Evolutionary conservation across 1,140 invertebrate species (phyloP).

Genomic region (Chrysoperla carnea): DNA sequence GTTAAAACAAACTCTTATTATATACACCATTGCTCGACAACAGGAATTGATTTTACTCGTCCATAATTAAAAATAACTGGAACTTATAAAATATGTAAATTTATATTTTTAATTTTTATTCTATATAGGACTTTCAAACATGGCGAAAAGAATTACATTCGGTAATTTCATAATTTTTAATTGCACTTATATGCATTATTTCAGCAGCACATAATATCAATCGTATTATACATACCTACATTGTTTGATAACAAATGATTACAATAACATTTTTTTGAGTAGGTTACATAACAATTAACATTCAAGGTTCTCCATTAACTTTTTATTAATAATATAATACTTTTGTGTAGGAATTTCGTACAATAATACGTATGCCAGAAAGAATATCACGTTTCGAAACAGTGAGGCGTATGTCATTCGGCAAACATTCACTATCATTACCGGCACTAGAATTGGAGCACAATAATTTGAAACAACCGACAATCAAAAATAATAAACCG

Average conservation of each 20-base stretch:
- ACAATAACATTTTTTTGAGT: slow-evolving; percentile 5
- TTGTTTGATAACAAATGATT: neutral
- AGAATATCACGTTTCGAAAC: slow-evolving; percentile 24
- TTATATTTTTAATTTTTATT: neutral
- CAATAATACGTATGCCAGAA: slow-evolving; percentile 31
- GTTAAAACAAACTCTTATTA: too few relatives aligned
- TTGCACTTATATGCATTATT: neutral
- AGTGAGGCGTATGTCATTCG: slow-evolving; percentile 25
- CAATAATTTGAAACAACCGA: slow-evolving; percentile 16
- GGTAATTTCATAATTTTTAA: slow-evolving; percentile 15
- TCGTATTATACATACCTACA: too few relatives aligned
- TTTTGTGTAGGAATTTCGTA: slow-evolving; percentile 34
- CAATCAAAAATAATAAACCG: slow-evolving; percentile 8
- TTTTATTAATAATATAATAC: neutral
- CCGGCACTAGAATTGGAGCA: slow-evolving; percentile 24
- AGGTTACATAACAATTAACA: too few relatives aligned
- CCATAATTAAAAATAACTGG: too few relatives aligned
- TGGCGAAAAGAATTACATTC: slow-evolving; percentile 23
- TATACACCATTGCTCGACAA: too few relatives aligned
- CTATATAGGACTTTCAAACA: slow-evolving; percentile 32
- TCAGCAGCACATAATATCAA: too few relatives aligned
- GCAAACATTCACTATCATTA: slow-evolving; percentile 26
- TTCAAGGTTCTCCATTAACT: too few relatives aligned
- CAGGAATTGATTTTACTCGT: too few relatives aligned
- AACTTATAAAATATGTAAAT: slow-evolving; percentile 4